A percentile compares a stretch with the other conserved stretches of the same genome.
Conservation (phyloP, 2,888 invertebrate species). For the Azorinus chamasolen region DNA sequence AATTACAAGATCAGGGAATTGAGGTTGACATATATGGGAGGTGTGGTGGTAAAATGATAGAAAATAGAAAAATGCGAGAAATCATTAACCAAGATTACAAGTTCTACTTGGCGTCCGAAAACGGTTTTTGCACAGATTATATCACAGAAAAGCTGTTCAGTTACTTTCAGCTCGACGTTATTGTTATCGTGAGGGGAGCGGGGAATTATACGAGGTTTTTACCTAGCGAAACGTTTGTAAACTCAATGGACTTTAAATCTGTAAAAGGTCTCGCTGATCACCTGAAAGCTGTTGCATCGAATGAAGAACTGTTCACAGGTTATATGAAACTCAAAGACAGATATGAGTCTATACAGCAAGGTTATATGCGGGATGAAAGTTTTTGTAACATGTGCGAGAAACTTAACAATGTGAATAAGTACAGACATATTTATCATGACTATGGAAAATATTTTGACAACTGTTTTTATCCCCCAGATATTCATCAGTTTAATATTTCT, state of each 20-base stretch:
- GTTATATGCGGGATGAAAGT: not conserved
- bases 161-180: constrained; percentile 36
- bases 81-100: constrained; percentile 38
- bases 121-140: constrained; percentile 62
- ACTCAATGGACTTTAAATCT: no score
- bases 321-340: constrained; percentile 53
- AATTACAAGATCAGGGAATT: not conserved
- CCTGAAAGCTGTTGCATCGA: constrained; percentile 41
- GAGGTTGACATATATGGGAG: constrained; percentile 17
- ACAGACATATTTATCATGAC: no score
- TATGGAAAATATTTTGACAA: no score
- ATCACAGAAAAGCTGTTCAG: constrained; percentile 64
- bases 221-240: constrained; percentile 34
- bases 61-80: no score
- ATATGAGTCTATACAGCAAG: constrained; percentile 2
- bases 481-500: no score
- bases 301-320: constrained; percentile 46
- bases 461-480: no score
- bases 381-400: constrained; percentile 19
- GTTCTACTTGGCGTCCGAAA: constrained; percentile 65
- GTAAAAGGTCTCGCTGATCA: constrained; percentile 52
- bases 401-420: constrained; percentile 14
- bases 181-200: constrained; percentile 55
- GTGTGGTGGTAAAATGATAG: no score
- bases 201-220: constrained; percentile 45